Conservation (phyloP, 1,140 invertebrate genomes). For the Scaptomyza pallida region DNA sequence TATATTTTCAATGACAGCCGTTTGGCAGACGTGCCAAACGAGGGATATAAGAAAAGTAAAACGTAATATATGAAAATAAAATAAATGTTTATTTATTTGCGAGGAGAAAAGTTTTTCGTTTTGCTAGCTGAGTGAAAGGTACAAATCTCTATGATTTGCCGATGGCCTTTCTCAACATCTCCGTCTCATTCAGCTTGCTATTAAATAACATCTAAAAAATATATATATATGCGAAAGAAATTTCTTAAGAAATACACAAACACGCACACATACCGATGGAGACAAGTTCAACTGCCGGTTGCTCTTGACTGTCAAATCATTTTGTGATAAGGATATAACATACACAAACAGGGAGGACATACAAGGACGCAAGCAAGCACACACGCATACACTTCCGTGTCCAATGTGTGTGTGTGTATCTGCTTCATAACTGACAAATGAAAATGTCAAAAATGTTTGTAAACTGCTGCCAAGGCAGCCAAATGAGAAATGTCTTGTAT, state of each 20-base stretch:
- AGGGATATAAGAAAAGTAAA: constrained; percentile 67
- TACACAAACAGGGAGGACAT: constrained; percentile 31
- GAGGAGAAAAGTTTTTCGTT: constrained; percentile 29
- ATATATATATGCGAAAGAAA: not conserved
- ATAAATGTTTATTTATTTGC: constrained; percentile 67
- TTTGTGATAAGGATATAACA: constrained; percentile 75
- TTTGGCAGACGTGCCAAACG: constrained; percentile 65
- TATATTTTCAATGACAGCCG: constrained; percentile 70
- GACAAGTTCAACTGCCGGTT: constrained; percentile 62
- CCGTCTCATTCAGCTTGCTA: constrained; percentile 36
- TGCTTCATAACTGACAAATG: constrained; percentile 79
- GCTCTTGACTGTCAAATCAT: constrained; percentile 76
- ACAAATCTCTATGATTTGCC: constrained; percentile 61
- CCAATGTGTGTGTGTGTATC: constrained; percentile 32
- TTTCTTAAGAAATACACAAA: not conserved
- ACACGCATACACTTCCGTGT: constrained; percentile 37
- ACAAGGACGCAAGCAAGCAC: constrained; percentile 15
- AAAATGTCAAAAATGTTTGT: constrained; percentile 74
- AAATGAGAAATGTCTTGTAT: constrained; percentile 66
- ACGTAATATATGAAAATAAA: constrained; percentile 67
- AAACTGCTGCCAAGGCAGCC: constrained; percentile 54
- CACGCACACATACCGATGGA: not conserved
- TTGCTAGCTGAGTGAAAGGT: constrained; percentile 37
- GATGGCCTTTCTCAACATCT: constrained; percentile 16
- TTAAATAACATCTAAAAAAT: constrained; percentile 53